Evolutionary conservation across 2,888 invertebrate genomes (phyloP).

Genomic region (Lagria hirta): DNA sequence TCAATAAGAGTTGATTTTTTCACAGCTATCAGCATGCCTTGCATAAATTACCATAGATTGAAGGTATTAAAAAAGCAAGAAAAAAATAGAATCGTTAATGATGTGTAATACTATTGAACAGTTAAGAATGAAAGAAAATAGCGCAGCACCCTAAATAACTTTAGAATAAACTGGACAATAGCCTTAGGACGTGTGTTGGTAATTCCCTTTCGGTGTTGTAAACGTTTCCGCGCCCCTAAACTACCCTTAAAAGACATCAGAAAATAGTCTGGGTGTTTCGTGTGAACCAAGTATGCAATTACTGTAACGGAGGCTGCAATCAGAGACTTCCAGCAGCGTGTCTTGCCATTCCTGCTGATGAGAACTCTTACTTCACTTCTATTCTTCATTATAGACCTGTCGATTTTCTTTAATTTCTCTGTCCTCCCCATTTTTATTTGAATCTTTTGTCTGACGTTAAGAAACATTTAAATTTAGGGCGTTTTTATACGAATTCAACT

Average conservation of each 20-base stretch:
- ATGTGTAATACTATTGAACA: slow-evolving; percentile 20
- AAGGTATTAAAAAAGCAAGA: slow-evolving; percentile 3
- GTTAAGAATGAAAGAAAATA: slow-evolving; percentile 8
- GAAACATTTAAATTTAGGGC: slow-evolving; percentile 42
- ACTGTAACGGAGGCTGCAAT: slow-evolving; percentile 52
- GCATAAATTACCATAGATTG: slow-evolving; percentile 3
- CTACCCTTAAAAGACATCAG: slow-evolving; percentile 37
- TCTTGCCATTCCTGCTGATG: slow-evolving; percentile 49
- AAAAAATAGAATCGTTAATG: slow-evolving; percentile 19
- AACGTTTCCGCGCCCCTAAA: slow-evolving; percentile 49
- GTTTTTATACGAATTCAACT: slow-evolving; percentile 33
- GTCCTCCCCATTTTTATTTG: slow-evolving; percentile 43
- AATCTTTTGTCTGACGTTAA: slow-evolving; percentile 43
- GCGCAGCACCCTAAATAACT: slow-evolving; percentile 19
- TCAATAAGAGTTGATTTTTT: no score
- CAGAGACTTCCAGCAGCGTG: slow-evolving; percentile 40
- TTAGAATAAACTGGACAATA: slow-evolving; percentile 15
- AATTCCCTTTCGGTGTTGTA: slow-evolving; percentile 23
- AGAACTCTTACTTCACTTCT: slow-evolving; percentile 38
- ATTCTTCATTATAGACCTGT: slow-evolving; percentile 34
- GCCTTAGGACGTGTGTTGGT: slow-evolving; percentile 24
- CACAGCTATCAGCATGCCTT: no score
- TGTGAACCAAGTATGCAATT: slow-evolving; percentile 53
- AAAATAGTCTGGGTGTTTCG: slow-evolving; percentile 44
- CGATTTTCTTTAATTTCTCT: slow-evolving; percentile 43